These are phyloP conservation scores for Sebastes schlegelii DNA, from an alignment of 2,113 vertebrate genomes.

Conservation along the genomic window DNA sequence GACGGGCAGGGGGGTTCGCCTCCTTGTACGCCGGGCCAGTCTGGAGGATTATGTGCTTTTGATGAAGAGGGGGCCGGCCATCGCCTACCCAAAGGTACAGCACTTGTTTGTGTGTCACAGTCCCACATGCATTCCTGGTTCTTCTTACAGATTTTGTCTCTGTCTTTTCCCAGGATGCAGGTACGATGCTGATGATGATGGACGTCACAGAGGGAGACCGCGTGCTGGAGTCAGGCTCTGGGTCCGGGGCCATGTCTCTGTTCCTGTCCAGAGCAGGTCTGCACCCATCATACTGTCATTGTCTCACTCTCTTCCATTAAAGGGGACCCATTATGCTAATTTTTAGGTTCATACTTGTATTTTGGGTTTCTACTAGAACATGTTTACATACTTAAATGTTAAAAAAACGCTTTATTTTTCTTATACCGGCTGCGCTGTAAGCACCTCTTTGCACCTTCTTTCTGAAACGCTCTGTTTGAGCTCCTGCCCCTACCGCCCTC, in stretches of 20 bases:
- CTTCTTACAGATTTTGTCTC: not conserved
- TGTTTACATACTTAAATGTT: no score
- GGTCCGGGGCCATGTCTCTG: slow-evolving; percentile 91
- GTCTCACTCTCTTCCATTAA: not conserved
- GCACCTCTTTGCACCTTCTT: no score
- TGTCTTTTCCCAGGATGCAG: slow-evolving; percentile 82
- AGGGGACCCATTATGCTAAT: no score
- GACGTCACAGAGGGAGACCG: slow-evolving; percentile 89
- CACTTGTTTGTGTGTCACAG: not conserved
- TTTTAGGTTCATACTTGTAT: no score
- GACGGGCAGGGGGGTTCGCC: slow-evolving; percentile 62
- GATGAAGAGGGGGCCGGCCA: slow-evolving; percentile 89
- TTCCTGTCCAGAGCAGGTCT: slow-evolving; percentile 94
- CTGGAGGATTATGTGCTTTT: slow-evolving; percentile 90
- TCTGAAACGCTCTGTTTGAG: no score
- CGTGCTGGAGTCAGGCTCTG: slow-evolving; percentile 90
- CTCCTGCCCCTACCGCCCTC: no score
- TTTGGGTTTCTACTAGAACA: no score
- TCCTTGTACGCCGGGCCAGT: slow-evolving; percentile 85
- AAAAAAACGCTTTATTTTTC: no score
- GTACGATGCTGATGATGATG: slow-evolving; percentile 86
- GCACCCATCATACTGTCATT: slow-evolving; percentile 3
- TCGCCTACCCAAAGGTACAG: slow-evolving; percentile 91
- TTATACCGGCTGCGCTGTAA: no score
- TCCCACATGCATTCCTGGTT: not conserved